Conservation (phyloP, 1,140 invertebrate genomes). For the Drosophila asahinai region DNA sequence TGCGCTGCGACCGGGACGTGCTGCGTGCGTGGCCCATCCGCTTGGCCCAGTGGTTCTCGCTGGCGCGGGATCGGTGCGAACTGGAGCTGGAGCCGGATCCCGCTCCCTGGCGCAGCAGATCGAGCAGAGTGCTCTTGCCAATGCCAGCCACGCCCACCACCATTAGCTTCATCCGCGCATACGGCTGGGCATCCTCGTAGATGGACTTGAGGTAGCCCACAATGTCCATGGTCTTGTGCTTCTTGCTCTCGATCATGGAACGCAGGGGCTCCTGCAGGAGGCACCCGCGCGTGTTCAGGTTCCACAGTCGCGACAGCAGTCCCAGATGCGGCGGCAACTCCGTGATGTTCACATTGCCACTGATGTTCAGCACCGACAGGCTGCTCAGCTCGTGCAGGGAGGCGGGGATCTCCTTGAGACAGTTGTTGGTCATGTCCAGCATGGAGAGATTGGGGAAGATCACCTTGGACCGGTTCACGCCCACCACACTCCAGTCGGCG, state of each 20-base stretch:
- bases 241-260: constrained; percentile 96
- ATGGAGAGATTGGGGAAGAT: constrained; percentile 97
- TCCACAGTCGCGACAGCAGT: constrained; percentile 96
- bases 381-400: constrained; percentile 94
- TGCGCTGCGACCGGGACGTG: constrained; percentile 61
- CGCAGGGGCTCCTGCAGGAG: constrained; percentile 94
- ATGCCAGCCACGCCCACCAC: constrained; percentile 97
- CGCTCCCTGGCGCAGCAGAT: constrained; percentile 91
- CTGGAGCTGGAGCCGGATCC: constrained; percentile 73
- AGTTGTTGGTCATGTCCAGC: constrained; percentile 97
- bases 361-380: constrained; percentile 97
- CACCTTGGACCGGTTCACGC: constrained; percentile 88
- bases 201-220: constrained; percentile 97
- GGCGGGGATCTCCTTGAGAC: constrained; percentile 91
- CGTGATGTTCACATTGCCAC: constrained; percentile 93
- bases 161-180: constrained; percentile 99
- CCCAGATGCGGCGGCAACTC: constrained; percentile 98
- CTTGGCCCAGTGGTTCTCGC: constrained; percentile 93
- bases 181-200: constrained; percentile 95
- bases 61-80: constrained; percentile 69
- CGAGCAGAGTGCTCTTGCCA: constrained; percentile 96
- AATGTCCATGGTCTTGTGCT: constrained; percentile 98
- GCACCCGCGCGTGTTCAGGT: constrained; percentile 96
- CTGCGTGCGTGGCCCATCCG: constrained; percentile 93
- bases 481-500: constrained; percentile 83